Conservation (phyloP, 2,888 invertebrate genomes). For the Drosophila paucipuncta region DNA sequence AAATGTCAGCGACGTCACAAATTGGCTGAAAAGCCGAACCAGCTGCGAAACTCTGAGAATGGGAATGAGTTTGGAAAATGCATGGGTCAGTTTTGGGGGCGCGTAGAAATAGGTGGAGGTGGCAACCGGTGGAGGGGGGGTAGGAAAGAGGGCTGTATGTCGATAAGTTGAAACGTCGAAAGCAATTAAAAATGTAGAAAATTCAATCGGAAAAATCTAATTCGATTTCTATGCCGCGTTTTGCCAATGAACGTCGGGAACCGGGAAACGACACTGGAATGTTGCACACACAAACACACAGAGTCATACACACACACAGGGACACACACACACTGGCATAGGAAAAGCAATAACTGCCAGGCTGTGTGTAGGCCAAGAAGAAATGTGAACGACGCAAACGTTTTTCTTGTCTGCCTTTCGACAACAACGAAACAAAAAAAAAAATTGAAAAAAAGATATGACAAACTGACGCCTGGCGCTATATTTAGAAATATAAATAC, state of each 20-base stretch:
- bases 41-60: slow-evolving; percentile 10
- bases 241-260: slow-evolving; percentile 66
- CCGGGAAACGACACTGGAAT: slow-evolving; percentile 51
- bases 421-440: slow-evolving; percentile 15
- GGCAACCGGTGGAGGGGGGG: neutral
- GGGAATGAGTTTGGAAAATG: slow-evolving; percentile 10
- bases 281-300: slow-evolving; percentile 42
- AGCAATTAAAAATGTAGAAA: slow-evolving; percentile 85
- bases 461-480: slow-evolving; percentile 50
- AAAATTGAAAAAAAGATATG: slow-evolving; percentile 17
- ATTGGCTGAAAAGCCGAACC: slow-evolving; percentile 70
- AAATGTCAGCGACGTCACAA: slow-evolving; percentile 74
- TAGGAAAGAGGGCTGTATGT: slow-evolving; percentile 36
- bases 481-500: slow-evolving; percentile 71
- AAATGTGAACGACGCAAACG: slow-evolving; percentile 63
- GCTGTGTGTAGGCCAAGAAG: slow-evolving; percentile 68
- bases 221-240: slow-evolving; percentile 82
- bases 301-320: slow-evolving; percentile 12
- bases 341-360: slow-evolving; percentile 76
- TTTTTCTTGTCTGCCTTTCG: slow-evolving; percentile 48
- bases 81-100: slow-evolving; percentile 28
- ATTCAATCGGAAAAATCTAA: slow-evolving; percentile 85
- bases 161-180: slow-evolving; percentile 80
- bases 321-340: slow-evolving; percentile 13
- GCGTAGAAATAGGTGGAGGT: neutral